These are phyloP conservation scores for Enteromius argenteus DNA, from an alignment of 2,797 vertebrate species.

Conservation along the genomic window DNA sequence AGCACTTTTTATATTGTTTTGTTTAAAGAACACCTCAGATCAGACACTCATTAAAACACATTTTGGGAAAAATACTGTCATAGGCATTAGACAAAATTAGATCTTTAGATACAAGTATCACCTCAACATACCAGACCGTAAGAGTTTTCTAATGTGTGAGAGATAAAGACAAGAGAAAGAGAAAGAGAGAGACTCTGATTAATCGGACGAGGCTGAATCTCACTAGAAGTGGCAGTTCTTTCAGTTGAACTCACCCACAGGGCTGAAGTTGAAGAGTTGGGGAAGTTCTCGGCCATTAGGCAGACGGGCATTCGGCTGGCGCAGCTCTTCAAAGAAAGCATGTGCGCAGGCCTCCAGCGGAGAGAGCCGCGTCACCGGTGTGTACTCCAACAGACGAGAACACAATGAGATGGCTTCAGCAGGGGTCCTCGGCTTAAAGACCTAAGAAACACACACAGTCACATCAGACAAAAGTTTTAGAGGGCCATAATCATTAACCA, in stretches of 20 bases:
- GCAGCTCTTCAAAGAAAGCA: conserved; percentile 92
- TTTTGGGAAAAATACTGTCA: background rate
- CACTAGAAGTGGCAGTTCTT: background rate
- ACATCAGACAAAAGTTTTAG: background rate
- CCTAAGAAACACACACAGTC: conserved; percentile 36
- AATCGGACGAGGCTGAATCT: background rate
- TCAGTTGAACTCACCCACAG: conserved; percentile 82
- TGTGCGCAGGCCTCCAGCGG: conserved; percentile 92
- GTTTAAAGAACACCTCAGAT: background rate
- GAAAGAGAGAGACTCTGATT: background rate
- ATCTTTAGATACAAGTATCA: background rate
- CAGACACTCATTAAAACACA: background rate
- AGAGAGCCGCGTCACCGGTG: conserved; percentile 90
- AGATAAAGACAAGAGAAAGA: background rate
- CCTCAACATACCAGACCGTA: background rate
- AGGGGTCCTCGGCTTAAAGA: conserved; percentile 87
- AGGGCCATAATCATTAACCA: background rate
- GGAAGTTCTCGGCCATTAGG: conserved; percentile 91
- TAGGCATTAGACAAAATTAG: background rate
- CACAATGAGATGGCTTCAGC: conserved; percentile 92
- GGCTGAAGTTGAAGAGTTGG: conserved; percentile 93
- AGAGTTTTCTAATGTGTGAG: background rate
- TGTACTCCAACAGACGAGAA: conserved; percentile 93
- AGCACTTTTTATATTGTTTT: background rate
- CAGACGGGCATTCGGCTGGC: conserved; percentile 87